Evolutionary conservation across 2,797 vertebrate species (phyloP).

Genomic region (Thamnophis elegans): DNA sequence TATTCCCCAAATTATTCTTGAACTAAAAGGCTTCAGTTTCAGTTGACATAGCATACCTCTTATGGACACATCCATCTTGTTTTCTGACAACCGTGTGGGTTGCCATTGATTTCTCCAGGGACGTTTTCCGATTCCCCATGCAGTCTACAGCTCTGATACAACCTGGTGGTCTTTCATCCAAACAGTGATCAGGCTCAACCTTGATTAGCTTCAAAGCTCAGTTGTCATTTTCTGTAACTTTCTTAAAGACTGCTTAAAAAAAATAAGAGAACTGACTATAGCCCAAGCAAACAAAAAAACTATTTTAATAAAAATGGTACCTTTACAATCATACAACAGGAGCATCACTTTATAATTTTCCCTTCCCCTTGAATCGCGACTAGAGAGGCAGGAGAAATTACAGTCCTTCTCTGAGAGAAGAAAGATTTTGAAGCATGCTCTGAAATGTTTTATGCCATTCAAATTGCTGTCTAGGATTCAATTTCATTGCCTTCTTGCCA

Average conservation of each 20-base stretch:
- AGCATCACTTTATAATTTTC: background rate
- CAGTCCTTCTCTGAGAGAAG: background rate
- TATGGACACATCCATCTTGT: background rate
- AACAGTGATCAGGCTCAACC: background rate
- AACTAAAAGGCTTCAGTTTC: background rate
- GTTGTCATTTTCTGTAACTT: background rate
- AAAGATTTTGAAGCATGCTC: background rate
- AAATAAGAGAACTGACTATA: background rate
- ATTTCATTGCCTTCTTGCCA: background rate
- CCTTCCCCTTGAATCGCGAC: background rate
- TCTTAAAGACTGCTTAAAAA: background rate
- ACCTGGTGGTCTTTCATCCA: background rate
- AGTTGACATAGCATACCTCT: background rate
- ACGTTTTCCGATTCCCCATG: background rate
- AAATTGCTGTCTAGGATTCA: background rate
- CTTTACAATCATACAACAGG: background rate
- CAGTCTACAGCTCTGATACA: background rate
- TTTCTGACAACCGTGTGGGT: background rate
- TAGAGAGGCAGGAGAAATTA: background rate
- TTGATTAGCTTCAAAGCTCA: background rate
- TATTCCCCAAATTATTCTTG: background rate
- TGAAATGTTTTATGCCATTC: background rate
- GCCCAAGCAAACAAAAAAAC: background rate
- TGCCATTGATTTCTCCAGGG: background rate
- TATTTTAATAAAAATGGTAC: background rate